phyloP scores from a whole-genome alignment of 2,888 invertebrate genomes.

The Strigamia maritima region DNA sequence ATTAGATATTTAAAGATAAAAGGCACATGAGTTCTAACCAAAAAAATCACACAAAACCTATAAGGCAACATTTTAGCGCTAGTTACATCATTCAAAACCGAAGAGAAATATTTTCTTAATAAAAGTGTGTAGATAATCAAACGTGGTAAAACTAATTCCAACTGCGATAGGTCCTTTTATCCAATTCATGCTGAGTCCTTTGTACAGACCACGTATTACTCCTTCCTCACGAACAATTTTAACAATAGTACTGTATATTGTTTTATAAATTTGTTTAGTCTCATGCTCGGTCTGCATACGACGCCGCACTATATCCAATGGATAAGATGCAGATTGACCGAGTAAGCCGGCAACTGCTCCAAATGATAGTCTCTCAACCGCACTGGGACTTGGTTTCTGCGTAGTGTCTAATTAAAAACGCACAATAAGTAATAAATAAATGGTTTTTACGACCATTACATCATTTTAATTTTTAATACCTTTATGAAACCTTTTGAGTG shows the following conservation, averaged over 20 bases:
- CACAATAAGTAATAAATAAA: not conserved
- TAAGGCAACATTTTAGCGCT: not conserved
- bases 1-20: not conserved
- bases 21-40: not conserved
- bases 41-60: not conserved
- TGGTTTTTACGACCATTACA: no score
- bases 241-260: conserved; percentile 64
- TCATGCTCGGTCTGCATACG: conserved; percentile 65
- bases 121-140: conserved; percentile 70
- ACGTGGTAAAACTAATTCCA: conserved; percentile 94
- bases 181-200: conserved; percentile 99
- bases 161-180: conserved; percentile 67
- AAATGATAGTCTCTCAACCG: conserved; percentile 68
- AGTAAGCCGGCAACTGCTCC: conserved; percentile 89
- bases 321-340: conserved; percentile 94
- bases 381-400: conserved; percentile 54
- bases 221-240: conserved; percentile 82
- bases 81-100: not conserved
- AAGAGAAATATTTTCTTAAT: conserved; percentile 41
- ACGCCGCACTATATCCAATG: conserved; percentile 85
- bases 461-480: conserved; percentile 56
- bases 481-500: conserved; percentile 73
- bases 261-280: conserved; percentile 59
- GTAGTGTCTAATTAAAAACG: not conserved
- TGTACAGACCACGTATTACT: conserved; percentile 83